Base-by-base conservation (phyloP, 2,797 vertebrate genomes). In the Lepus townsendii region DNA sequence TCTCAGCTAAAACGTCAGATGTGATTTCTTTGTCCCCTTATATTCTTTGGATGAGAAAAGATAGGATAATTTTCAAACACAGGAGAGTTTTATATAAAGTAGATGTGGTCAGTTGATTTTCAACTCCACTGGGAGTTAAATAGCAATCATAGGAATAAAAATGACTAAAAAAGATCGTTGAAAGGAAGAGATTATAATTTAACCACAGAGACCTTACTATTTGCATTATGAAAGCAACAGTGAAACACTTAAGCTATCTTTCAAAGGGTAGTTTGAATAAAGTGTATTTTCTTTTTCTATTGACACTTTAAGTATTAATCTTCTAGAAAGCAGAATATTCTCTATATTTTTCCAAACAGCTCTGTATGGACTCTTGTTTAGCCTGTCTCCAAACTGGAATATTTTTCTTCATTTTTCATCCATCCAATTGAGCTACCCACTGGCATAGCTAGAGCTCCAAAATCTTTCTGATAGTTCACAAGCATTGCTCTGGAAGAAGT, bases 11-110 rank as follows among this genome's bases (percentile, higher is more conserved):
- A 35, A 35, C 35, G 35, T 35, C 35, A 35, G 35, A 35, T 35
- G 35, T 35, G 35, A 35, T 35, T 35, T 35, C 35, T 35, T 35
- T 35, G 35, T 35, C 35, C 35, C 35, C 35, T 35, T 35, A 35
- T 35, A 35, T 35, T 35, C 35, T 35, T 35, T 35, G 35, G 35
- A 35, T 35, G 35, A 2, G 1, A 17, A 79, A 85, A 86, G 35
- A 24, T 13, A 19, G 32, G 1, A 92, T n/a, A 66, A 62, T 69
- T 76, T 96, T 95, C 60, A 95, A 93, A 73, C 20, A 76, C 4
- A 68, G 7, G 3, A 69, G 78, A 65, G 22, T 38, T 72, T 88
- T 63, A 68, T 63, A 77, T 85, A 60, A 54, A 66, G n/a, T 42
- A 38, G 26, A 42, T 38, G 38, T 38, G 7, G 12, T 42, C 20